Percentiles rank a stretch among this genome's conserved stretches.
Conservation (phyloP, 92 coral and sea anemone genomes). For the Micromussa lordhowensis region DNA sequence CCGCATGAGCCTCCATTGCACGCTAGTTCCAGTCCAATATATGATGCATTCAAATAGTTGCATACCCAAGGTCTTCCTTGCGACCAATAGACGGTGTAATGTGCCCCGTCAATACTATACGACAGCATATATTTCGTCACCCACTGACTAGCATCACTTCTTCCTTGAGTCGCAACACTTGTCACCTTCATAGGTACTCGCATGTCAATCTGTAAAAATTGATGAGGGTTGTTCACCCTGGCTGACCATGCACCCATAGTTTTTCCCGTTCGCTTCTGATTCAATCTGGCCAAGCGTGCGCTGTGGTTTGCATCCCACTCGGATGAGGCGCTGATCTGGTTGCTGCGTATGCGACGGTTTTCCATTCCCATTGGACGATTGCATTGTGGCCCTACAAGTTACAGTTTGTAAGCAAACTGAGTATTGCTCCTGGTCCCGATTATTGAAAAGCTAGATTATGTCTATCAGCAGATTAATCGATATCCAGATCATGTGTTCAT, state of each 20-base stretch:
- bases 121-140: constrained; percentile 71
- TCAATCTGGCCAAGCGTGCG: constrained; percentile 72
- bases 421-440: neutral
- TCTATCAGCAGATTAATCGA: neutral
- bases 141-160: constrained; percentile 80
- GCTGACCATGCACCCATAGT: constrained; percentile 90
- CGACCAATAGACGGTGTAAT: constrained; percentile 71
- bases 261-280: constrained; percentile 71
- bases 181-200: constrained; percentile 77
- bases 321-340: constrained; percentile 79
- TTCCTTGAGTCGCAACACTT: constrained; percentile 82
- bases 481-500: too few species aligned
- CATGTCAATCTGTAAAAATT: constrained; percentile 85
- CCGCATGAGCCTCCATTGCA: too few species aligned
- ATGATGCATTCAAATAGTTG: neutral
- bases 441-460: neutral
- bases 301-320: constrained; percentile 72
- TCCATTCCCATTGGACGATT: constrained; percentile 82
- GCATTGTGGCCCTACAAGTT: constrained; percentile 75
- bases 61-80: constrained; percentile 81
- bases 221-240: constrained; percentile 68
- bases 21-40: too few species aligned
- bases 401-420: neutral
- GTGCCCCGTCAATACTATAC: constrained; percentile 82
- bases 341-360: constrained; percentile 72